Evolutionary conservation across 1,140 invertebrate species (phyloP), one percentile per base, ranked within the genome.

Genomic region (Caenorhabditis remanei): DNA sequence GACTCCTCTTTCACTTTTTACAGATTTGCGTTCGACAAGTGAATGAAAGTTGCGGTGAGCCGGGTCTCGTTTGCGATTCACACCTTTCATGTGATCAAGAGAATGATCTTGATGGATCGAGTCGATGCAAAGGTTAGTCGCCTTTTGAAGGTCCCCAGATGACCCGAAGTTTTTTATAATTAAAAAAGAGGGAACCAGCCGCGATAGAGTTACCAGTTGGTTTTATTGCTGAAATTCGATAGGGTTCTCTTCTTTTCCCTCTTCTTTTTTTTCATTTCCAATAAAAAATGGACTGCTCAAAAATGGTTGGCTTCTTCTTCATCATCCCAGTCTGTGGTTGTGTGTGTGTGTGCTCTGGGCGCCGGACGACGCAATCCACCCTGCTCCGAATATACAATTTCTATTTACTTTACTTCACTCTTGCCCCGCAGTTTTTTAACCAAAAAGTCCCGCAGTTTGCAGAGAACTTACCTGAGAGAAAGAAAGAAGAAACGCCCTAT

Each of bases 101-200:
- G n/a, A 84, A 67, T 83, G 83, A 87, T 50, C 63, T 82, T 48
- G 79, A 75, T 58, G 87, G 83, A 65, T 83, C 82, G 32, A 82
- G 79, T 53, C 79, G 85, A 41, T 87, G 87, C 55, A 87, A 58
- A 85, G 87, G 87, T 87, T 24, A 13, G 56, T 83, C n/a, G 13
- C 7, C 13, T 84, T 55, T 65, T 19, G 1, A 50, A n/a, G 46
- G 46, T 53, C 79, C 24, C 46, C 24, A 43, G 19, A 48, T 32
- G 14, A 41, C 58, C 14, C n/a, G 46, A 48, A n/a, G n/a, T 48
- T n/a, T 84, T 83, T 79, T 41, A 24, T 79, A 79, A 79, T 79
- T 79, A 79, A 79, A 79, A 79, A 79, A 24, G n/a, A 50, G 5
- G 19, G n/a, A n/a, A 13, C 13, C n/a, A 21, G 53, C 71, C 32